phyloP scores from a whole-genome alignment of 2,888 invertebrate species.

The Pristionchus fissidentatus region DNA sequence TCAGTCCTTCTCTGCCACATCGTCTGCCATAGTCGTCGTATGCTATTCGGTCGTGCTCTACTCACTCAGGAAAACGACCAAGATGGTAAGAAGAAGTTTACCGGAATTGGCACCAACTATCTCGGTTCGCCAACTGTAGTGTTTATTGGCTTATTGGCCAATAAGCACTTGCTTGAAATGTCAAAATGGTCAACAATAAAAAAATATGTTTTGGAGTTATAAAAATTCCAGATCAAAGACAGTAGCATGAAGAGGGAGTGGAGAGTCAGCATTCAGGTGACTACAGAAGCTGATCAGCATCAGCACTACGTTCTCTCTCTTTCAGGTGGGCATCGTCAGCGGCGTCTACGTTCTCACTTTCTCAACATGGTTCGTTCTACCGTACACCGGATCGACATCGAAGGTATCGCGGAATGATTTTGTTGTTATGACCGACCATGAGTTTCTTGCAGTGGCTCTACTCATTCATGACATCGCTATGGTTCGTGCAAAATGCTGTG shows the following conservation, averaged over 20 bases:
- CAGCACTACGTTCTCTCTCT: neutral
- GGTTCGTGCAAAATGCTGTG: slow-evolving; percentile 41
- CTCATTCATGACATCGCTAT: slow-evolving; percentile 24
- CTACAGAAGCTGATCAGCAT: no score
- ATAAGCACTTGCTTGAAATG: no score
- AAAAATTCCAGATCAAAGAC: neutral
- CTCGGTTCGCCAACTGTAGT: neutral
- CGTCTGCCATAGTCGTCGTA: neutral
- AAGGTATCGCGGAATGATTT: neutral
- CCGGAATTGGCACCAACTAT: neutral
- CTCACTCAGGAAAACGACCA: neutral
- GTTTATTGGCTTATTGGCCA: neutral
- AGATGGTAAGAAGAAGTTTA: neutral
- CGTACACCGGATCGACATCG: slow-evolving; percentile 36
- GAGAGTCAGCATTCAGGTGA: slow-evolving; percentile 7
- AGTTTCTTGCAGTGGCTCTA: slow-evolving; percentile 16
- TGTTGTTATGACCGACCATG: neutral
- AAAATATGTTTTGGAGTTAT: no score
- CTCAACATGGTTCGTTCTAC: slow-evolving; percentile 38
- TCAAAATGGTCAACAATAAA: neutral
- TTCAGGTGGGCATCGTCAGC: slow-evolving; percentile 16
- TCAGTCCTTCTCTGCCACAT: neutral
- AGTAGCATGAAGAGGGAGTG: neutral
- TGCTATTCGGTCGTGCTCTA: slow-evolving; percentile 1
- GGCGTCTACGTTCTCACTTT: slow-evolving; percentile 27